Evolutionary conservation across 2,797 vertebrate species (phyloP).

Genomic region (Pyrrhura leucotis): DNA sequence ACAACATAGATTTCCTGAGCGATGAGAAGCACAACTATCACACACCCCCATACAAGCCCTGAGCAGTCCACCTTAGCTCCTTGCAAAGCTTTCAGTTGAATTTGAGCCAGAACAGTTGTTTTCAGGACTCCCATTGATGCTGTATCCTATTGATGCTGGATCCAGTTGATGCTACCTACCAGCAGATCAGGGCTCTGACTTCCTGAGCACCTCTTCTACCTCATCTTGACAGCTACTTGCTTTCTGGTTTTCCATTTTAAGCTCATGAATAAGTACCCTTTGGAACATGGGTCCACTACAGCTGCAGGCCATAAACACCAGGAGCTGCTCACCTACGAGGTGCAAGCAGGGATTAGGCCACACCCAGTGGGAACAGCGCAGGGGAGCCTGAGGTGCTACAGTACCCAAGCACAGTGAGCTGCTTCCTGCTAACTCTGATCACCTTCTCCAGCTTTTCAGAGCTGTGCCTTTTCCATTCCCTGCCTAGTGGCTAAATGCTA

Average conservation of each 20-base stretch:
- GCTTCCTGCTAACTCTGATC: neutral
- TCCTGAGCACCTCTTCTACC: neutral
- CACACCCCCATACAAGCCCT: neutral
- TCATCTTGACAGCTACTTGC: neutral
- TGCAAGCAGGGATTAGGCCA: neutral
- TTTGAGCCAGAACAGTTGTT: neutral
- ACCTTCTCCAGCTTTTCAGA: neutral
- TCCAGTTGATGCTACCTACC: neutral
- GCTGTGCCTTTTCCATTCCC: neutral
- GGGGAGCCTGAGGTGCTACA: neutral
- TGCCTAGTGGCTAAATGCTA: neutral
- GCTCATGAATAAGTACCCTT: neutral
- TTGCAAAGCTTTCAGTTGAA: neutral
- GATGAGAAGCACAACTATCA: neutral
- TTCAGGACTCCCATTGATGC: neutral
- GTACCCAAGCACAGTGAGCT: neutral
- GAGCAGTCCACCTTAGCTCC: rapidly evolving
- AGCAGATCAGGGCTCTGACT: neutral
- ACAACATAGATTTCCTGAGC: neutral
- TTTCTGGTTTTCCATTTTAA: neutral
- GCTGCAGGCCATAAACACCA: neutral
- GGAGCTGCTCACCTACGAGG: rapidly evolving
- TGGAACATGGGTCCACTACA: neutral
- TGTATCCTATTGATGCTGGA: neutral
- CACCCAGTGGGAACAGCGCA: rapidly evolving